Conservation (phyloP, 2,113 vertebrate genomes). For the Nothocercus julius region DNA sequence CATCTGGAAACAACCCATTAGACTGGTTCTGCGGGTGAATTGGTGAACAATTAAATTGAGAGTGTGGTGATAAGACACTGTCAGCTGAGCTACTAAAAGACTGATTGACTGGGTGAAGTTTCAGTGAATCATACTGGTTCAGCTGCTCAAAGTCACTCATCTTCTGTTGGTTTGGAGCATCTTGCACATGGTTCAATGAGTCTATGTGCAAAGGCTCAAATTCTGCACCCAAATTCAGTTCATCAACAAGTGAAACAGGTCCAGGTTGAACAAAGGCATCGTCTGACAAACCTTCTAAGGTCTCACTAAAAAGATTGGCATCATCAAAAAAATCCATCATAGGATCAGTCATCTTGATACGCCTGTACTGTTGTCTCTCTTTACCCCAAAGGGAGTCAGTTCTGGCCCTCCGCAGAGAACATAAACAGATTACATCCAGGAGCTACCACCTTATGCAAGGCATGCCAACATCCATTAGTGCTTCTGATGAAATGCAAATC, state of each 20-base stretch:
- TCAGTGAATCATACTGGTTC: slow-evolving; percentile 87
- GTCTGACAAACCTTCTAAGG: slow-evolving; percentile 91
- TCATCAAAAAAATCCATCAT: slow-evolving; percentile 99
- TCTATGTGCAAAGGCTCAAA: slow-evolving; percentile 94
- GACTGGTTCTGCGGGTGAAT: slow-evolving; percentile 86
- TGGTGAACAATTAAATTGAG: slow-evolving; percentile 87
- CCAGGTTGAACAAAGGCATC: slow-evolving; percentile 89
- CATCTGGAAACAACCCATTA: slow-evolving; percentile 92
- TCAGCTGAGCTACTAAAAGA: slow-evolving; percentile 83
- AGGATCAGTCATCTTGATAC: slow-evolving; percentile 84
- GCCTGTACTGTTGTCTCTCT: slow-evolving; percentile 59
- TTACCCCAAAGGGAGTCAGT: slow-evolving; percentile 72
- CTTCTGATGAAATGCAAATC: slow-evolving; percentile 55
- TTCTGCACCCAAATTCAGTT: slow-evolving; percentile 91
- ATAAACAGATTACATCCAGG: slow-evolving; percentile 65
- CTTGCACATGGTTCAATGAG: slow-evolving; percentile 85
- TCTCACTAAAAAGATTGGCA: slow-evolving; percentile 93
- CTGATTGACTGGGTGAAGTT: slow-evolving; percentile 86
- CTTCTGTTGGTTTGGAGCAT: slow-evolving; percentile 81
- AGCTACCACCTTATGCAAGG: slow-evolving; percentile 74
- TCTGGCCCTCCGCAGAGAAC: slow-evolving; percentile 57
- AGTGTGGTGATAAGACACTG: slow-evolving; percentile 85
- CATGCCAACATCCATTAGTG: slow-evolving; percentile 71
- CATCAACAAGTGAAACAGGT: slow-evolving; percentile 93
- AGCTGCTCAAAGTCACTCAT: slow-evolving; percentile 88